Conservation (phyloP, 2,888 invertebrate species). For the Pachydiplax longipennis region DNA sequence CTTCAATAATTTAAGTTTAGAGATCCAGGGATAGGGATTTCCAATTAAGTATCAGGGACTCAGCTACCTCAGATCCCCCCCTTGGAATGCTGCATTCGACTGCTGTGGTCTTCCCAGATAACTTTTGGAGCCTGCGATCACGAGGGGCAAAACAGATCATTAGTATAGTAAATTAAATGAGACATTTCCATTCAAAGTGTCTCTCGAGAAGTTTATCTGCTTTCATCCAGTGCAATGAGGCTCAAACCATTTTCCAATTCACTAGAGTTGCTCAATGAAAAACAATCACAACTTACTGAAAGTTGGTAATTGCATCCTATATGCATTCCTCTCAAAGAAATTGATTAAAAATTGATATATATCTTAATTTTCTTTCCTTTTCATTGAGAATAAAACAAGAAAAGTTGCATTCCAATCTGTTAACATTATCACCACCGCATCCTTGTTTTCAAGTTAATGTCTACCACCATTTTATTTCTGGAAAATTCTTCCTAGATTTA, state of each 20-base stretch:
- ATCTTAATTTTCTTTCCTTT: no score
- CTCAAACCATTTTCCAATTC: neutral
- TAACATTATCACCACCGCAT: no score
- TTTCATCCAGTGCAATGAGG: neutral
- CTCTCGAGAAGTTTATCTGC: neutral
- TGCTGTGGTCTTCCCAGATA: neutral
- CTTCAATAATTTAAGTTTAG: neutral
- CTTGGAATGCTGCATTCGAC: constrained; percentile 18
- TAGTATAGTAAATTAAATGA: neutral
- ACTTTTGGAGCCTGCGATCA: constrained; percentile 24
- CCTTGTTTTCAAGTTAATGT: no score
- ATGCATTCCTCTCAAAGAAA: neutral
- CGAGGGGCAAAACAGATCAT: constrained; percentile 34
- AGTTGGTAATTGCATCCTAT: neutral
- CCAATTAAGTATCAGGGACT: neutral
- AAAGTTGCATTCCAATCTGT: no score
- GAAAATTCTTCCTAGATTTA: no score
- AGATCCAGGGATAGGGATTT: neutral
- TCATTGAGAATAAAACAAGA: no score
- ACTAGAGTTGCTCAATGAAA: neutral
- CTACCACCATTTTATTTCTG: no score
- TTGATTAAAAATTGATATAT: no score
- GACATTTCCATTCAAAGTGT: neutral
- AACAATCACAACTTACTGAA: neutral
- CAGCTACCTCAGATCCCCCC: neutral